A percentile compares a stretch with the other conserved stretches of the same genome.
These are phyloP conservation scores for Geococcyx californianus DNA, from an alignment of 2,113 vertebrate genomes.

Conservation along the genomic window DNA sequence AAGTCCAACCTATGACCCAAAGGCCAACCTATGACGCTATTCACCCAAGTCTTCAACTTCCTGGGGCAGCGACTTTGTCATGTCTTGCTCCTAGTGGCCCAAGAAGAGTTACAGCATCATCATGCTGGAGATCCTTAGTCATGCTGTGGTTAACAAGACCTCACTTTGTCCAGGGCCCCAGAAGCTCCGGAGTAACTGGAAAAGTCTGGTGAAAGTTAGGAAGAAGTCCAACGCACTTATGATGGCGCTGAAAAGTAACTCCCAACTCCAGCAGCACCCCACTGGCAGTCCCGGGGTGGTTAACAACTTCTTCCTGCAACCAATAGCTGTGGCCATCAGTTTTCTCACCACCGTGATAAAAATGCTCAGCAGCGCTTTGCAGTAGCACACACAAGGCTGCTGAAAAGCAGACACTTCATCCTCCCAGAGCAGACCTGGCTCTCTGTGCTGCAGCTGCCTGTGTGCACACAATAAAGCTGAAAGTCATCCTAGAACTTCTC, in stretches of 20 bases:
- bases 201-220: neutral
- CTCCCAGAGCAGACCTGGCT: neutral
- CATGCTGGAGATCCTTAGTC: neutral
- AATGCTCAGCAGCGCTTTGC: neutral
- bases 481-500: rapidly evolving
- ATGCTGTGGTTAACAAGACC: neutral
- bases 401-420: neutral
- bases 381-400: neutral
- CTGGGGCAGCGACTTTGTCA: neutral
- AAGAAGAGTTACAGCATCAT: neutral
- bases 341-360: neutral
- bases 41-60: neutral
- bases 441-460: neutral
- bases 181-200: neutral
- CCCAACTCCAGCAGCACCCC: neutral
- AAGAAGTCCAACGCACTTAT: neutral
- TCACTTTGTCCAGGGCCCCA: neutral
- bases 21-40: no score
- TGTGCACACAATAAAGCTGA: neutral
- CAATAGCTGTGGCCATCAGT: rapidly evolving
- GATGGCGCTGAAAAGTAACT: neutral
- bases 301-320: neutral
- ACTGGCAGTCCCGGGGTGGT: neutral
- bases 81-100: neutral
- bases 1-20: no score